Conservation (phyloP, 35 echinoderm and acorn worm species). For the Heliocidaris erythrogramma region DNA sequence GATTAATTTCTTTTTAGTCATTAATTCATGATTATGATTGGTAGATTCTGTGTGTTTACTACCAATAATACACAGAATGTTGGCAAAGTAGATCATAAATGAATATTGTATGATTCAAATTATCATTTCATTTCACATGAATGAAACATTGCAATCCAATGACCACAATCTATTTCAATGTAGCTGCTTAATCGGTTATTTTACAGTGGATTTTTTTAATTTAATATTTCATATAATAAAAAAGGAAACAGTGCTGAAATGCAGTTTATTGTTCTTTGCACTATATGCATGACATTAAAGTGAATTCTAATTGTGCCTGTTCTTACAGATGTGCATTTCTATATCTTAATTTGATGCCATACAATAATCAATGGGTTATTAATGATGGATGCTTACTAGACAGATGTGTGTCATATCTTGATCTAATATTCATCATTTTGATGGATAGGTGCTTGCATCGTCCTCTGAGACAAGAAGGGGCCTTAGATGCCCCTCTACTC, state of each 20-base stretch:
- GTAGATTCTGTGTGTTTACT: too few relatives aligned
- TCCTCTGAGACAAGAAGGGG: background rate
- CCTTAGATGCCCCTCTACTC: background rate
- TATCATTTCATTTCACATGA: background rate
- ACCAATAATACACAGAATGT: too few relatives aligned
- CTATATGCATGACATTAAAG: background rate
- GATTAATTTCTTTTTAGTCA: too few relatives aligned
- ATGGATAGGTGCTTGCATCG: background rate
- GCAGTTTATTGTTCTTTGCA: background rate
- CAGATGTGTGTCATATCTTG: slow-evolving; percentile 22
- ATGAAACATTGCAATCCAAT: background rate
- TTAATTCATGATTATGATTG: too few relatives aligned
- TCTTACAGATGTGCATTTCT: background rate
- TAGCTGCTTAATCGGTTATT: background rate
- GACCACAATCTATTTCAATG: background rate
- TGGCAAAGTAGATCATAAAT: too few relatives aligned
- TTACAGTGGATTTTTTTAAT: background rate
- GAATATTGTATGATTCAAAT: background rate
- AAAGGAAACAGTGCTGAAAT: background rate
- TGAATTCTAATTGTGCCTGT: background rate
- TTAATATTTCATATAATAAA: background rate
- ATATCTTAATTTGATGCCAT: slow-evolving; percentile 31
- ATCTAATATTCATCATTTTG: slow-evolving; percentile 39
- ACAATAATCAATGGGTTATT: background rate
- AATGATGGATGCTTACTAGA: slow-evolving; percentile 12